Evolutionary conservation across 2,797 vertebrate genomes (phyloP).

Genomic region (Silurus aristotelis): DNA sequence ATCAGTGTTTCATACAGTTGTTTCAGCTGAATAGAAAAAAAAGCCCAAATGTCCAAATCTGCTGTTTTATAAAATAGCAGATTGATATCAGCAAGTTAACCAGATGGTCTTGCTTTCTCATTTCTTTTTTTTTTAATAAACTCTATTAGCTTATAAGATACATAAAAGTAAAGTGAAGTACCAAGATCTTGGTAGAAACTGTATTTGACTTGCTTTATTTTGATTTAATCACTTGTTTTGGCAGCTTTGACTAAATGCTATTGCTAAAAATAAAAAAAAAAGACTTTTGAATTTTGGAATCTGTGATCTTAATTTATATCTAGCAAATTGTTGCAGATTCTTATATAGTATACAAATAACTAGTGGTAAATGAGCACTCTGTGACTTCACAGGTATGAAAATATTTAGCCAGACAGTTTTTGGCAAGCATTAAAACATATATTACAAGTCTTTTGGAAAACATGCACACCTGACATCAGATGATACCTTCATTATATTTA

Average conservation of each 20-base stretch:
- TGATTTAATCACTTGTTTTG: slow-evolving; percentile 9
- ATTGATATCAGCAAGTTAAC: slow-evolving; percentile 20
- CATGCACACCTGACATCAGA: background rate
- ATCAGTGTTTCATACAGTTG: background rate
- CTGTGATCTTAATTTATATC: background rate
- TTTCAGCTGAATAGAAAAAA: slow-evolving; percentile 14
- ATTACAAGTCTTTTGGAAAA: background rate
- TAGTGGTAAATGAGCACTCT: background rate
- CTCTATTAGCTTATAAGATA: background rate
- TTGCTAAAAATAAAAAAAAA: background rate
- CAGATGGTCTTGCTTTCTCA: background rate
- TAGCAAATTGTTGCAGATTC: background rate
- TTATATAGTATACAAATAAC: background rate
- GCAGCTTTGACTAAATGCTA: background rate
- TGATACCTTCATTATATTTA: background rate
- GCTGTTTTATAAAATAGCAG: slow-evolving; percentile 11
- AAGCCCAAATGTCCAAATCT: slow-evolving; percentile 5
- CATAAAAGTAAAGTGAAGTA: background rate
- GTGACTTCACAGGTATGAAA: background rate
- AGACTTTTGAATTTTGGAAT: background rate
- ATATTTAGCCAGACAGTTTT: background rate
- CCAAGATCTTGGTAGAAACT: background rate
- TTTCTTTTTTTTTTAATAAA: background rate
- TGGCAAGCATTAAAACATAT: background rate
- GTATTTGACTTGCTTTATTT: background rate